phyloP scores from a whole-genome alignment of 2,113 vertebrate species.

The Gasterosteus nipponicus region DNA sequence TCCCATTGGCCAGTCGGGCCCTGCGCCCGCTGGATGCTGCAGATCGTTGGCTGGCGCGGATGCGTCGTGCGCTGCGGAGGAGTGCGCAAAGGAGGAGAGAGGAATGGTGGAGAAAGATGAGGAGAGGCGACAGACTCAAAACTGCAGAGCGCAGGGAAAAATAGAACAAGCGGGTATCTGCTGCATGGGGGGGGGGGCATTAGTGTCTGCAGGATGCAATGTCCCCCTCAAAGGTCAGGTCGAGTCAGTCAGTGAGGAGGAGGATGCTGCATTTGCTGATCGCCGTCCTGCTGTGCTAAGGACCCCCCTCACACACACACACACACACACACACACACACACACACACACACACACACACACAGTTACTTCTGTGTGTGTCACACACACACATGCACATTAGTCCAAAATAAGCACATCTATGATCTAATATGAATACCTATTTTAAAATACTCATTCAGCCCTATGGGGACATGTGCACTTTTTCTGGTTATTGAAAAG shows the following conservation, averaged over 20 bases:
- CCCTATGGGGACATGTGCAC: background rate
- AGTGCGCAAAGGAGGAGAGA: slow-evolving; percentile 34
- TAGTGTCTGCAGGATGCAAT: background rate
- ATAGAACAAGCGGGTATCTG: background rate
- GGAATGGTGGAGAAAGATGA: slow-evolving; percentile 34
- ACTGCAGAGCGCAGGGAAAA: slow-evolving; percentile 1
- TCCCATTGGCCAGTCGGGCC: slow-evolving; percentile 41
- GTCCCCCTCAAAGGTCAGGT: background rate
- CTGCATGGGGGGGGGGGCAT: slow-evolving; percentile 3
- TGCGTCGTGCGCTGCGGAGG: slow-evolving; percentile 50
- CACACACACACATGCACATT: background rate
- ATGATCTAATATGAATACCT: background rate
- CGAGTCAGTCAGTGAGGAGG: background rate
- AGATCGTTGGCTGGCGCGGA: slow-evolving; percentile 35
- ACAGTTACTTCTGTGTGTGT: too few species aligned
- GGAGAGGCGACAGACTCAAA: background rate
- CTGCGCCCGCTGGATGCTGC: slow-evolving; percentile 23
- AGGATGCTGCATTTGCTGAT: background rate
- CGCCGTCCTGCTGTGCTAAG: too few species aligned
- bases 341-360: too few species aligned
- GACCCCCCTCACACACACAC: too few species aligned
- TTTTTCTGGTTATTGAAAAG: background rate
- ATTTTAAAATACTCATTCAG: too few species aligned
- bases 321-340: background rate
- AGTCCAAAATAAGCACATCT: background rate